Percentiles rank a stretch among this genome's conserved stretches.
Conservation (phyloP, 2,888 invertebrate species). For the Clitarchus hookeri region DNA sequence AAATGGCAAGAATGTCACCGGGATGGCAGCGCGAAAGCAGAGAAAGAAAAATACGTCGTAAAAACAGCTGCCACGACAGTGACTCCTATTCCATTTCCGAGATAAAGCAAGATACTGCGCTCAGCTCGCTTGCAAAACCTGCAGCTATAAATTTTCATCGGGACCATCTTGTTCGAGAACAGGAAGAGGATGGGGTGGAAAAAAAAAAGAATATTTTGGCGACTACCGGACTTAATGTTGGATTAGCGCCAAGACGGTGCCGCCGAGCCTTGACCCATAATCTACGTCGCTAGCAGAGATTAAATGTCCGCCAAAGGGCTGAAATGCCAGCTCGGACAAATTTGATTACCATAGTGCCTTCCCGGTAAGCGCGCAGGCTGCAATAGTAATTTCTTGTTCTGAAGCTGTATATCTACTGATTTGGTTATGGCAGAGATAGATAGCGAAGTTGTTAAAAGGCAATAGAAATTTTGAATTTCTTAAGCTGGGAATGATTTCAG, state of each 20-base stretch:
- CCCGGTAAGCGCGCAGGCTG: too few species aligned
- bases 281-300: background rate
- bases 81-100: background rate
- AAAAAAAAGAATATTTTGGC: background rate
- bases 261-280: background rate
- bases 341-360: too few species aligned
- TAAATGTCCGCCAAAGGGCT: background rate
- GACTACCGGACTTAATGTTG: conserved; percentile 1
- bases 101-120: background rate
- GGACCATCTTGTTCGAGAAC: background rate
- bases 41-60: background rate
- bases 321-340: too few species aligned
- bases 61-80: background rate
- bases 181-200: background rate
- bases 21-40: too few species aligned
- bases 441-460: too few species aligned
- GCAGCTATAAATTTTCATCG: background rate
- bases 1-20: too few species aligned
- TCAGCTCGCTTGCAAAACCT: background rate
- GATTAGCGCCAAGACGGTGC: background rate
- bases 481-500: too few species aligned
- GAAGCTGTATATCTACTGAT: too few species aligned
- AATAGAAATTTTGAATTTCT: too few species aligned
- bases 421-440: too few species aligned
- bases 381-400: too few species aligned